Evolutionary conservation across 2,888 invertebrate genomes (phyloP).

Genomic region (Deilephila elpenor): DNA sequence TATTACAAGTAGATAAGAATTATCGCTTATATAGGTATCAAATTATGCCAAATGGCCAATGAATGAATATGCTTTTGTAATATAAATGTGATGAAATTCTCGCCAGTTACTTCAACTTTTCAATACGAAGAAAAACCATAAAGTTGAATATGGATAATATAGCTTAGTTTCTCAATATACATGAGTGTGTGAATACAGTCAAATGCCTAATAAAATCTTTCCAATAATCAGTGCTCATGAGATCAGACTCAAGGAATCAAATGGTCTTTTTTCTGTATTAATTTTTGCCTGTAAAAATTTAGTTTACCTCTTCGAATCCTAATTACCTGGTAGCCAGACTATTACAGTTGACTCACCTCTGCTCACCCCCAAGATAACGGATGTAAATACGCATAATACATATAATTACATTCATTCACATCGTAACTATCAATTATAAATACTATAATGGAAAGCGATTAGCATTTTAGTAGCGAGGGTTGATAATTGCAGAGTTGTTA

Average conservation of each 20-base stretch:
- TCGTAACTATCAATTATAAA: slow-evolving; percentile 20
- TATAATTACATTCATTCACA: slow-evolving; percentile 22
- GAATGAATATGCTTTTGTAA: slow-evolving; percentile 5
- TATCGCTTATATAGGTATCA: slow-evolving; percentile 16
- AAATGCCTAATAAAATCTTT: not conserved
- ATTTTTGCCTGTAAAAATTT: not conserved
- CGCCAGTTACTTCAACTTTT: not conserved
- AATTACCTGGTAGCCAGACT: slow-evolving; percentile 1
- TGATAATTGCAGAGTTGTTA: slow-evolving; percentile 20
- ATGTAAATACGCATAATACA: slow-evolving; percentile 1
- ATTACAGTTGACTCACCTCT: slow-evolving; percentile 12
- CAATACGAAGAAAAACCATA: not conserved
- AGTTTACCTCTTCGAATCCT: not conserved
- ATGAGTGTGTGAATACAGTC: not conserved
- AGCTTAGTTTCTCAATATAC: not conserved
- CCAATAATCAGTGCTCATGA: not conserved
- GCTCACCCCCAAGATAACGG: slow-evolving; percentile 16
- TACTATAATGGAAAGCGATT: slow-evolving; percentile 15
- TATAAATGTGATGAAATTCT: slow-evolving; percentile 10
- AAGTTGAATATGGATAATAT: not conserved
- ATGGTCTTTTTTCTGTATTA: not conserved
- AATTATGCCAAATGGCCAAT: slow-evolving; percentile 19
- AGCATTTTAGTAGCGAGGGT: slow-evolving; percentile 9
- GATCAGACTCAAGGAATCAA: not conserved
- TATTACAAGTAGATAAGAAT: slow-evolving; percentile 11